Base-by-base conservation (phyloP, 2,113 vertebrate species). In the Apus apus region DNA sequence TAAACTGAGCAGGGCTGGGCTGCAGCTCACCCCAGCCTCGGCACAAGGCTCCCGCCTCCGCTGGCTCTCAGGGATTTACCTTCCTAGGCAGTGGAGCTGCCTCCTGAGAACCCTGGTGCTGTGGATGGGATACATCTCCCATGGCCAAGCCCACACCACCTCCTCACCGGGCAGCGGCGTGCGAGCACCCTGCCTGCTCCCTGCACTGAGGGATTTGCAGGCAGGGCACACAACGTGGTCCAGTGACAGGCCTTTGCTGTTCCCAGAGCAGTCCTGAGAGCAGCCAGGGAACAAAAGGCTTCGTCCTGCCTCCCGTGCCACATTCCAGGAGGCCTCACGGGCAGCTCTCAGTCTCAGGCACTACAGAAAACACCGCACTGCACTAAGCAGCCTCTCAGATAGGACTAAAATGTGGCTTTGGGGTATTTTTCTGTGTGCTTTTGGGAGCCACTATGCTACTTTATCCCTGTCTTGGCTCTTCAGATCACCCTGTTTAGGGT, bases 291-390 rank as follows among this genome's bases (percentile, higher is more conserved):
- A 21, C 70, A 67, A 86, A 50, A 43, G 30, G 57, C 56, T 81
- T 57, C 3, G 1, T 4, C 4, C 50, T 64, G 76, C 65, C 3
- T 0, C 30, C 32, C 27, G 62, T 4, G 23, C 61, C 7, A 21
- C 72, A 30, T 40, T 71, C 15, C 71, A 20, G 3, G 25, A 54
- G 57, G 32, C 43, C 62, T 32, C 26, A 11, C 34, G 6, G 38
- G 72, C 62, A 48, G 83, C 58, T 22, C 50, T 34, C 5, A 0
- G 20, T 29, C 15, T 8, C 78, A 19, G 67, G 15, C 45, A 9
- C 5, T 0, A 18, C 46, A 34, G 60, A 66, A 38, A 57, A 30
- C 15, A 5, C 25, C 0, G 0, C 1, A 2, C n/a, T 32, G 76
- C 54, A 79, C 38, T 54, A 48, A 18, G 23, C 6, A 56, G 32